A percentile compares a stretch with the other conserved stretches of the same genome.
Evolutionary conservation across 2,888 invertebrate genomes (phyloP).

Genomic region (Cepaea hortensis): DNA sequence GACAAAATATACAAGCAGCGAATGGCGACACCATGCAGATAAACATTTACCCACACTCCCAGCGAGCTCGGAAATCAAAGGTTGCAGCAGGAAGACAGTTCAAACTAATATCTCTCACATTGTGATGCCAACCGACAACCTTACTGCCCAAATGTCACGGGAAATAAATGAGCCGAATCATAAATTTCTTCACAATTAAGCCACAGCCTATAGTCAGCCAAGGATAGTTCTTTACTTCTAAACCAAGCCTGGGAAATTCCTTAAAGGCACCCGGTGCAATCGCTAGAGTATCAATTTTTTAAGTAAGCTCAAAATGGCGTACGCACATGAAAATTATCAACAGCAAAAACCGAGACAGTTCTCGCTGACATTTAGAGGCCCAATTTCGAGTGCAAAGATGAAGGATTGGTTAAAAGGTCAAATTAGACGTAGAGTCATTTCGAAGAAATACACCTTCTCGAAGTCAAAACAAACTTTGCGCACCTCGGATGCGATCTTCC

Average conservation of each 20-base stretch:
- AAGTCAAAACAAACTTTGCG: conserved; percentile 28
- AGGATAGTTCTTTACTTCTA: no score
- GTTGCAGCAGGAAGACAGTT: not conserved
- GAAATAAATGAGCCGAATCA: not conserved
- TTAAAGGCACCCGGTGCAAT: not conserved
- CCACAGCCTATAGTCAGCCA: no score
- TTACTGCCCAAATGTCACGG: not conserved
- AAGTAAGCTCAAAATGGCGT: no score
- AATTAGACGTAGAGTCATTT: conserved; percentile 12
- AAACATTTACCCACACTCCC: not conserved
- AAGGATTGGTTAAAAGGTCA: conserved; percentile 8
- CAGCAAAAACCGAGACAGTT: not conserved
- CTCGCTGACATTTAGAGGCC: conserved; percentile 33
- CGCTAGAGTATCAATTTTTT: no score
- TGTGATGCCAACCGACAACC: no score
- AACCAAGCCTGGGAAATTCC: not conserved
- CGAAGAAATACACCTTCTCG: not conserved
- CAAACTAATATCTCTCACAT: no score
- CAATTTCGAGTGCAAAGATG: not conserved
- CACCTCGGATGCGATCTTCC: conserved; percentile 18
- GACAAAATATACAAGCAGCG: not conserved
- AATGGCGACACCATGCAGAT: not conserved
- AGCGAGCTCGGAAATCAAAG: not conserved
- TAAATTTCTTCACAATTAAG: not conserved
- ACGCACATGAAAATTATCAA: not conserved